Percentiles rank a stretch among this genome's conserved stretches.
These are phyloP conservation scores for Cheirogaleus major DNA, from an alignment of 2,797 vertebrate genomes.

Conservation along the genomic window DNA sequence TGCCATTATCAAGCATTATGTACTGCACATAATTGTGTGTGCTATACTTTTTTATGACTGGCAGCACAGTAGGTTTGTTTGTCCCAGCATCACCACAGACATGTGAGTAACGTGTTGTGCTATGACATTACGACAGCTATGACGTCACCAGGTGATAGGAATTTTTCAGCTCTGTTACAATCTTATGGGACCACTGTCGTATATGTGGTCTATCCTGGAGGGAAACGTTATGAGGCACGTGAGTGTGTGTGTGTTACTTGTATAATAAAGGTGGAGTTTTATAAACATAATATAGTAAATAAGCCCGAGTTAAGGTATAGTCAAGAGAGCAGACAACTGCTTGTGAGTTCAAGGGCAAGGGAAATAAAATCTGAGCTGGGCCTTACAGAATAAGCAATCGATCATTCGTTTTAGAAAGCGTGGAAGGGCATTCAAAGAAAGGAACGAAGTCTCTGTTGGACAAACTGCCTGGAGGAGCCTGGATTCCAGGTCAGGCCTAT, in stretches of 20 bases:
- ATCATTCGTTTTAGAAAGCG: background rate
- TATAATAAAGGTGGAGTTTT: background rate
- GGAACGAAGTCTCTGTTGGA: background rate
- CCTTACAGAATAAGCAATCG: background rate
- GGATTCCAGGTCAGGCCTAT: background rate
- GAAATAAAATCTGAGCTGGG: background rate
- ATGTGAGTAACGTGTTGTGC: background rate
- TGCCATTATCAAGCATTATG: background rate
- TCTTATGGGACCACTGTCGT: background rate
- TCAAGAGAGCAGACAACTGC: background rate
- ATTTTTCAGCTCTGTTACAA: background rate
- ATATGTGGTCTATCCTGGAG: background rate
- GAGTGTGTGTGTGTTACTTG: background rate
- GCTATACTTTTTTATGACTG: background rate
- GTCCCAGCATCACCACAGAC: background rate
- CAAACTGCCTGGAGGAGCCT: background rate
- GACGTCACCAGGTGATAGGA: background rate
- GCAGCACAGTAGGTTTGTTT: background rate
- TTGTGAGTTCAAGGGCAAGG: background rate
- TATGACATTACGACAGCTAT: fast-evolving
- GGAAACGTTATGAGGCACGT: background rate
- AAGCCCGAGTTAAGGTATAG: background rate
- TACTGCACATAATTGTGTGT: background rate
- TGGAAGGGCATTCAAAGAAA: background rate
- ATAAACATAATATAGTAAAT: background rate